These are phyloP conservation scores for Tylochromis polylepis DNA, from an alignment of 2,113 vertebrate species.

Conservation along the genomic window DNA sequence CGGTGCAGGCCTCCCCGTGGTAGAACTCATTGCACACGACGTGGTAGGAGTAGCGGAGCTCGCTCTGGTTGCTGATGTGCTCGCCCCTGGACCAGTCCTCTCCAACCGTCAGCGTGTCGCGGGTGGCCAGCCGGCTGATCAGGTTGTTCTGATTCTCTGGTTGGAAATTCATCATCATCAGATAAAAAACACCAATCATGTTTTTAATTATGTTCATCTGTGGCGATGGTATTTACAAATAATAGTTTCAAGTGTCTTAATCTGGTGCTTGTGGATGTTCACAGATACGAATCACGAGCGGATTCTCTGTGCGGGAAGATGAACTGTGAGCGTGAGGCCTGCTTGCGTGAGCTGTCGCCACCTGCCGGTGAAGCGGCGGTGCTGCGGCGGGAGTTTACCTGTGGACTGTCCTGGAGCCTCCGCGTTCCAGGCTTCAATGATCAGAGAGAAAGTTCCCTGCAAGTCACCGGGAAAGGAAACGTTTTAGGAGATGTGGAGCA, in stretches of 20 bases:
- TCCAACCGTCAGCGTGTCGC: constrained; percentile 70
- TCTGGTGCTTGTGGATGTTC: background rate
- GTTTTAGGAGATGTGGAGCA: fast-evolving
- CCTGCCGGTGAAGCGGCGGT: background rate
- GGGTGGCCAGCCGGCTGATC: constrained; percentile 76
- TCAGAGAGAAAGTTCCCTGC: constrained; percentile 82
- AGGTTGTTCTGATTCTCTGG: constrained; percentile 78
- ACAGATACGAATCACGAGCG: background rate
- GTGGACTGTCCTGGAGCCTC: constrained; percentile 68
- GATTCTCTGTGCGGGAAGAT: background rate
- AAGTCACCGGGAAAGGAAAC: background rate
- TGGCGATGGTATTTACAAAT: fast-evolving
- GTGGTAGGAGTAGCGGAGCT: constrained; percentile 83
- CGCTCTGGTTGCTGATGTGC: constrained; percentile 71
- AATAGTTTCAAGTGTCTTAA: background rate
- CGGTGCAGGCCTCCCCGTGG: constrained; percentile 77
- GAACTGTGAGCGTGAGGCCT: background rate
- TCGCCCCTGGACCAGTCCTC: constrained; percentile 80
- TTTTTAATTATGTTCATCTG: background rate
- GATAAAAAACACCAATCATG: background rate
- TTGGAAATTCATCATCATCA: background rate
- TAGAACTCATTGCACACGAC: constrained; percentile 80
- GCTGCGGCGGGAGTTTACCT: constrained; percentile 64
- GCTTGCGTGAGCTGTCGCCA: background rate
- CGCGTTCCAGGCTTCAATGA: constrained; percentile 83